Percentiles rank a stretch among this genome's conserved stretches.
These are phyloP conservation scores for Apostichopus leukothele DNA, from an alignment of 53 echinoderm and acorn worm genomes.

Conservation along the genomic window DNA sequence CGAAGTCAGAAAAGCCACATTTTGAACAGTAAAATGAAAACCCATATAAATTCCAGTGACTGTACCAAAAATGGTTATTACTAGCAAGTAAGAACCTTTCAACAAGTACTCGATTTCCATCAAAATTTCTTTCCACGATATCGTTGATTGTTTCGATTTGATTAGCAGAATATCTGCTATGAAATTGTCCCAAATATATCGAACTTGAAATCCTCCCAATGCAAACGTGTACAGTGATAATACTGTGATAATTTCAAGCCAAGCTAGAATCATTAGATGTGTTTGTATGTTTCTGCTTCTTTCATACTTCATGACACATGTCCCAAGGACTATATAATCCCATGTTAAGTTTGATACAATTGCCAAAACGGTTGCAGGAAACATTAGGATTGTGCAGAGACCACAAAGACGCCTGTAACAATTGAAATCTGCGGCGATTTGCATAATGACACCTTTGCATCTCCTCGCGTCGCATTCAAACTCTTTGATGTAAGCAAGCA, in stretches of 20 bases:
- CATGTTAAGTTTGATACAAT: background rate
- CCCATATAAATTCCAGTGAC: conserved; percentile 7
- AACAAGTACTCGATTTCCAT: background rate
- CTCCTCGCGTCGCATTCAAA: background rate
- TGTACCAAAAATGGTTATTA: background rate
- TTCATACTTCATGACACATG: background rate
- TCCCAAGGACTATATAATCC: background rate
- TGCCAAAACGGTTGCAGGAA: background rate
- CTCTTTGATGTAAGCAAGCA: background rate
- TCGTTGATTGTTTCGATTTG: background rate
- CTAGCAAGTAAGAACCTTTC: background rate
- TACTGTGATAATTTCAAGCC: background rate
- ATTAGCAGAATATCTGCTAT: background rate
- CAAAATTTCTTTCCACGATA: background rate
- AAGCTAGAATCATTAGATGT: background rate
- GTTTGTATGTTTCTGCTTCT: background rate
- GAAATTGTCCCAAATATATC: background rate
- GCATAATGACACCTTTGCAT: background rate
- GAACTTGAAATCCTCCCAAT: background rate
- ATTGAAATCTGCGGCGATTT: background rate
- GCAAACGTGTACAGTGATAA: background rate
- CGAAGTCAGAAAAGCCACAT: background rate
- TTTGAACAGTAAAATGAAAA: background rate
- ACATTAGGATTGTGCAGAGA: background rate
- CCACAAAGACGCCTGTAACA: background rate